Percentiles rank a stretch among this genome's conserved stretches.
These are phyloP conservation scores for Clupea harengus DNA, from an alignment of 2,113 vertebrate species.

Conservation along the genomic window DNA sequence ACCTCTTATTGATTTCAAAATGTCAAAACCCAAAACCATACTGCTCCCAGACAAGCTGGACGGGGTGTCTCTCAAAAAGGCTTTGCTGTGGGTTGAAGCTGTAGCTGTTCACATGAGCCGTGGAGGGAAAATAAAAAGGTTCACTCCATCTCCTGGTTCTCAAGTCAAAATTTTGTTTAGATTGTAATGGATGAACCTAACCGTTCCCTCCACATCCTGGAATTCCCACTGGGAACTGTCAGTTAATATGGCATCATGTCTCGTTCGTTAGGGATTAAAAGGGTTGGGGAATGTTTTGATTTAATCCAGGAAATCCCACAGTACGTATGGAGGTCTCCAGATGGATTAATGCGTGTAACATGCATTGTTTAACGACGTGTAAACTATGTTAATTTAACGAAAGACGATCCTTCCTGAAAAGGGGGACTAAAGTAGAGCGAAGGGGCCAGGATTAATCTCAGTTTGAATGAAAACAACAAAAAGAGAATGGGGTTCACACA, in stretches of 20 bases:
- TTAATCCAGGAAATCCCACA: slow-evolving; percentile 52
- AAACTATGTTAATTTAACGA: slow-evolving; percentile 16
- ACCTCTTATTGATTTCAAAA: slow-evolving; percentile 73
- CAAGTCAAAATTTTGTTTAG: background rate
- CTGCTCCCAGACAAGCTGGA: slow-evolving; percentile 63
- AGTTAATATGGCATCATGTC: slow-evolving; percentile 62
- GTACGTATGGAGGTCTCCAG: background rate
- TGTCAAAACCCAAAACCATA: slow-evolving; percentile 70
- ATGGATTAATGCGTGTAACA: slow-evolving; percentile 5
- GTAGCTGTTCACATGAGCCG: slow-evolving; percentile 21
- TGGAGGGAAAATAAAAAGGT: background rate
- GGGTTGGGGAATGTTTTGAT: slow-evolving; percentile 63
- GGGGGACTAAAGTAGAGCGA: background rate
- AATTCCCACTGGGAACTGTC: slow-evolving; percentile 52
- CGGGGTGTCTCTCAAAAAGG: slow-evolving; percentile 40
- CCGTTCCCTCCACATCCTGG: background rate
- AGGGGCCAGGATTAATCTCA: background rate
- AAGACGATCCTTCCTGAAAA: slow-evolving; percentile 15
- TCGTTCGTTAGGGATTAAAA: slow-evolving; percentile 68
- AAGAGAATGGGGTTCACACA: background rate
- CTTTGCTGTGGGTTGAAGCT: slow-evolving; percentile 37
- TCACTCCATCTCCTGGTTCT: background rate
- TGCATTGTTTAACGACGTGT: background rate
- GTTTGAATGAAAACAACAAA: slow-evolving; percentile 7
- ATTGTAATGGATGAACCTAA: background rate